These are phyloP conservation scores for Pogonomyrmex californicus DNA, from an alignment of 1,140 invertebrate species.

Conservation along the genomic window DNA sequence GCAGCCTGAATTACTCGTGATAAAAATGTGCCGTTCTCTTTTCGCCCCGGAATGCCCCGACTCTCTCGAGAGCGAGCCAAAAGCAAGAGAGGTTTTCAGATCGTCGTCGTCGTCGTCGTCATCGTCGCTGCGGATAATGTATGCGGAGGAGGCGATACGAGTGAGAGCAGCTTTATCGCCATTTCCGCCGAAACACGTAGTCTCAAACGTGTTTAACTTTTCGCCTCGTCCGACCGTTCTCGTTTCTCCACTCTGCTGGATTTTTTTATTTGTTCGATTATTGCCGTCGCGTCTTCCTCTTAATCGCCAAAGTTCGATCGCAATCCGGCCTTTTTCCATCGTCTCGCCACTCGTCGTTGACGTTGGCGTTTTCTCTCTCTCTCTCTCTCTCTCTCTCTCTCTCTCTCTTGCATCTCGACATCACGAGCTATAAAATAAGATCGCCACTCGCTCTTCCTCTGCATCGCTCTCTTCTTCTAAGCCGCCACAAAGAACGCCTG, in stretches of 20 bases:
- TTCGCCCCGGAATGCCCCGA: constrained; percentile 26
- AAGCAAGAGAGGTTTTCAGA: constrained; percentile 13
- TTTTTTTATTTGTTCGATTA: constrained; percentile 51
- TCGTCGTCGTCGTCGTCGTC: constrained; percentile 1
- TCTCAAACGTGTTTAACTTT: constrained; percentile 37
- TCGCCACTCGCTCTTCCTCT: not conserved
- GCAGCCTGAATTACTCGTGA: constrained; percentile 76
- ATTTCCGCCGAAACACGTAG: constrained; percentile 49
- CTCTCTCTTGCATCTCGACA: not conserved
- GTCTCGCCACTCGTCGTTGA: constrained; percentile 4
- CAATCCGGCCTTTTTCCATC: constrained; percentile 34
- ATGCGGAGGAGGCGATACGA: constrained; percentile 44
- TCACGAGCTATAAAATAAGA: constrained; percentile 47
- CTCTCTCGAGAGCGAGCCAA: not conserved
- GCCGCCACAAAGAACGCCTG: constrained; percentile 58
- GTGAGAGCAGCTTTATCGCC: constrained; percentile 52
- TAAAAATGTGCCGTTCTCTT: constrained; percentile 68
- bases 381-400: not conserved
- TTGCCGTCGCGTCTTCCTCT: constrained; percentile 55
- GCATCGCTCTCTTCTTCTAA: not conserved
- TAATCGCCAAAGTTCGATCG: constrained; percentile 53
- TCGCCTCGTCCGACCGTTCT: not conserved
- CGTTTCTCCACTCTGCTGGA: not conserved
- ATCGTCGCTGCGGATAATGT: constrained; percentile 36
- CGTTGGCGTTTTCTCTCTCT: not conserved